Percentiles rank a stretch among this genome's conserved stretches.
These are phyloP conservation scores for Pseudoips prasinana DNA, from an alignment of 2,888 invertebrate genomes.

Conservation along the genomic window DNA sequence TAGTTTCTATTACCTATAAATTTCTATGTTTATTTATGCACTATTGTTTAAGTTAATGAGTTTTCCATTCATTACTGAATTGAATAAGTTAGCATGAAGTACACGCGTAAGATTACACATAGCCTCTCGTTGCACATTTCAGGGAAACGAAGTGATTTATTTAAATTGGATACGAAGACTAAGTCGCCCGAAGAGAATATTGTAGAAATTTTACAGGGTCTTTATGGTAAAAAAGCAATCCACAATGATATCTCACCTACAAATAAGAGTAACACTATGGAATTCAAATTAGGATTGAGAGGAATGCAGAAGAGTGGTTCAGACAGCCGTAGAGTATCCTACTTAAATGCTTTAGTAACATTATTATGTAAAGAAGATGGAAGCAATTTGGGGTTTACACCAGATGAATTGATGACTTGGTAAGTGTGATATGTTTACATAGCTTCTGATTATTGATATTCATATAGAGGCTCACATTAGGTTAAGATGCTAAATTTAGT, in stretches of 20 bases:
- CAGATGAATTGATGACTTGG: conserved; percentile 87
- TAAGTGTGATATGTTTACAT: conserved; percentile 32
- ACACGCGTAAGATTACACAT: neutral
- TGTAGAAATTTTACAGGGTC: conserved; percentile 83
- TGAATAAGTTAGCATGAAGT: too few species aligned
- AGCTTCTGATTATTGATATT: too few species aligned
- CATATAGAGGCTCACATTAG: too few species aligned
- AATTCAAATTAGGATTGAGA: conserved; percentile 81
- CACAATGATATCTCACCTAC: conserved; percentile 69
- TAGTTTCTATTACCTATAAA: neutral
- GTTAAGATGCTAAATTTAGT: conserved; percentile 9
- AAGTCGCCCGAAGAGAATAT: conserved; percentile 84
- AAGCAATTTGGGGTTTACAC: conserved; percentile 85
- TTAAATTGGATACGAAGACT: conserved; percentile 82
- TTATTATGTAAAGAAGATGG: conserved; percentile 85
- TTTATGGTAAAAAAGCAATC: conserved; percentile 73
- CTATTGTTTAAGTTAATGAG: neutral
- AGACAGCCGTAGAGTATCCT: conserved; percentile 90
- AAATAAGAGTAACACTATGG: conserved; percentile 55
- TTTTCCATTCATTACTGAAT: neutral
- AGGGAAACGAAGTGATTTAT: conserved; percentile 85
- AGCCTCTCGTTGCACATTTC: conserved; percentile 42
- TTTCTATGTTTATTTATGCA: neutral
- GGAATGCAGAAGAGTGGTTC: conserved; percentile 84
- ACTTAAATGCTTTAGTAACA: conserved; percentile 94